phyloP scores from a whole-genome alignment of 2,113 vertebrate species.

The Catharus fuscescens region DNA sequence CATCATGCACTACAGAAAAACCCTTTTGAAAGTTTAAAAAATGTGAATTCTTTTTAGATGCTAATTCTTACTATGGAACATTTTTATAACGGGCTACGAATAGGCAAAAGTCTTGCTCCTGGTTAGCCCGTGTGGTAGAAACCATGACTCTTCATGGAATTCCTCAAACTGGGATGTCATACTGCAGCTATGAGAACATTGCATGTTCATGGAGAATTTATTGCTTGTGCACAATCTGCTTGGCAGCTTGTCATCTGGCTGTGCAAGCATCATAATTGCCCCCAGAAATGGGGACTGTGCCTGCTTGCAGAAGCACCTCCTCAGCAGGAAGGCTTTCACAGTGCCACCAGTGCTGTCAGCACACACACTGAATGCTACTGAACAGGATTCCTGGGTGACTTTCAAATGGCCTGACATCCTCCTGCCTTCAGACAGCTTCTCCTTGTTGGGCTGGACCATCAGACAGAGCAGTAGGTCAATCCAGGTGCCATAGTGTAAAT shows the following conservation, averaged over 20 bases:
- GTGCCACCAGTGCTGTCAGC: not conserved
- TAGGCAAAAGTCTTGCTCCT: not conserved
- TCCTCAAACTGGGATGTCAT: not conserved
- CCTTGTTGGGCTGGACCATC: not conserved
- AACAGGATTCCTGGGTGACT: not conserved
- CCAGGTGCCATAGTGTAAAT: not conserved
- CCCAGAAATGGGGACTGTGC: not conserved
- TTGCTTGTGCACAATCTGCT: not conserved
- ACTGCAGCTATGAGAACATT: not conserved
- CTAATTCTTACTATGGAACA: not conserved
- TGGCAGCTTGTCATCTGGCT: not conserved
- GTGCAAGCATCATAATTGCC: not conserved
- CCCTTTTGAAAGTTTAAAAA: not conserved
- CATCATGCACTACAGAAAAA: not conserved
- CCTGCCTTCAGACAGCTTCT: not conserved
- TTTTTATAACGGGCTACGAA: not conserved
- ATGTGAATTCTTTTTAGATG: not conserved
- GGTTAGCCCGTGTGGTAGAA: accelerated
- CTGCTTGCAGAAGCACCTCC: not conserved
- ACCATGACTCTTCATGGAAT: not conserved
- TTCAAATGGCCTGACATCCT: not conserved
- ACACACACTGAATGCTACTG: not conserved
- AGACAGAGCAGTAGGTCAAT: not conserved
- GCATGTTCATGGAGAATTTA: not conserved
- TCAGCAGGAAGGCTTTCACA: not conserved